Conservation (phyloP, 2,888 invertebrate species). For the Athripsodes cinereus region DNA sequence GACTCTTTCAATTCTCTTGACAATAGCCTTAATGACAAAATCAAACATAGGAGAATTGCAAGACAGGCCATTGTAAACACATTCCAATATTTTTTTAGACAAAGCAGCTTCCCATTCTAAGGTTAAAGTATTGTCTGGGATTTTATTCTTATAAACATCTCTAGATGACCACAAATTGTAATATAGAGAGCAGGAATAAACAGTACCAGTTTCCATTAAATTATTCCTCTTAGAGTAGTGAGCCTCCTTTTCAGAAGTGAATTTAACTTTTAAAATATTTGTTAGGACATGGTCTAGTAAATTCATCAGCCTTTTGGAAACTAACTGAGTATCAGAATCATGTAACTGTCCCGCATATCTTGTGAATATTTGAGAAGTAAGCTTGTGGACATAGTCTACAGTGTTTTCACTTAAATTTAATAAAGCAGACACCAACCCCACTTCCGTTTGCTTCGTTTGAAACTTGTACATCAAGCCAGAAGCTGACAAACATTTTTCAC, state of each 20-base stretch:
- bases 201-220: neutral
- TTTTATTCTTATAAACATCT: neutral
- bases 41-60: conserved; percentile 8
- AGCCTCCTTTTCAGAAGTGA: conserved; percentile 1
- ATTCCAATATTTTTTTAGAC: conserved; percentile 6
- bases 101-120: conserved; percentile 1
- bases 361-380: neutral
- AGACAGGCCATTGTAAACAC: conserved; percentile 4
- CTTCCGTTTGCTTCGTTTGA: neutral
- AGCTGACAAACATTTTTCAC: conserved; percentile 2
- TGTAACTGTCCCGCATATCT: neutral
- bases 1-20: conserved; percentile 2
- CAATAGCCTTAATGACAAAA: neutral
- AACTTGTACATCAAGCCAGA: neutral
- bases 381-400: neutral
- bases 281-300: conserved; percentile 2
- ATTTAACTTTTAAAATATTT: conserved; percentile 10
- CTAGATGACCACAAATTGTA: conserved; percentile 18
- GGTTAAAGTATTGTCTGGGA: neutral
- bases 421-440: neutral
- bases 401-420: neutral
- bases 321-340: neutral
- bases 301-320: conserved; percentile 1
- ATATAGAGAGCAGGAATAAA: neutral
- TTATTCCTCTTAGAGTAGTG: neutral